Conservation (phyloP, 2,113 vertebrate species). For the Microtus pennsylvanicus region DNA sequence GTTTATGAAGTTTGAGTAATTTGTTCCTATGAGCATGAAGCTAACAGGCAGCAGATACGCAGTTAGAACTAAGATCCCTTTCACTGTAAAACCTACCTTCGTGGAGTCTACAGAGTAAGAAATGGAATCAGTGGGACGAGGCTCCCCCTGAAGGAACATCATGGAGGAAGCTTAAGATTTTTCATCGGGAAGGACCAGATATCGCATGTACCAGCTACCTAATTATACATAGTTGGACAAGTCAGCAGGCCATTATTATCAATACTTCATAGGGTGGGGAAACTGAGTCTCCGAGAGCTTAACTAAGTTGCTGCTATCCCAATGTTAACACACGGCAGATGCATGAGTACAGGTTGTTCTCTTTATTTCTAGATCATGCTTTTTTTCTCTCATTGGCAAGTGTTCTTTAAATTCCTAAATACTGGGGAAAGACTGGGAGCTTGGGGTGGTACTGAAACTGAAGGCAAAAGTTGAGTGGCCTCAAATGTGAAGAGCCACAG, state of each 20-base stretch:
- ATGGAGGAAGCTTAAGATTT: neutral
- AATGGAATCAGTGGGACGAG: neutral
- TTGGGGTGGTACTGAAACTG: neutral
- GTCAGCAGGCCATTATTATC: neutral
- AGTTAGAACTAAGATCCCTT: neutral
- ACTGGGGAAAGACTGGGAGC: neutral
- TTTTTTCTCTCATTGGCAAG: neutral
- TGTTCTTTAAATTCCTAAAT: neutral
- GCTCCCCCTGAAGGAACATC: neutral
- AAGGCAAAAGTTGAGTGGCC: too few relatives aligned
- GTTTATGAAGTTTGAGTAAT: neutral
- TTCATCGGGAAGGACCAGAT: neutral
- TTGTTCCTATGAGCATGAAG: neutral
- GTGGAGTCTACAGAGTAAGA: neutral
- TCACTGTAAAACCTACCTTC: neutral
- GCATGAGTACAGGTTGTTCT: neutral
- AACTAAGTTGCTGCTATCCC: neutral
- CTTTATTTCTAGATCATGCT: neutral
- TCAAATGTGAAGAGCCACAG: neutral
- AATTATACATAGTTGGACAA: neutral
- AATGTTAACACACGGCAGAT: neutral
- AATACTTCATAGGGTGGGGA: neutral
- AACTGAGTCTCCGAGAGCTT: neutral
- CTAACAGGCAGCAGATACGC: neutral
- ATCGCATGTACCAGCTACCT: neutral